Conservation (phyloP, 2,888 invertebrate species). For the Andrena fulva region DNA sequence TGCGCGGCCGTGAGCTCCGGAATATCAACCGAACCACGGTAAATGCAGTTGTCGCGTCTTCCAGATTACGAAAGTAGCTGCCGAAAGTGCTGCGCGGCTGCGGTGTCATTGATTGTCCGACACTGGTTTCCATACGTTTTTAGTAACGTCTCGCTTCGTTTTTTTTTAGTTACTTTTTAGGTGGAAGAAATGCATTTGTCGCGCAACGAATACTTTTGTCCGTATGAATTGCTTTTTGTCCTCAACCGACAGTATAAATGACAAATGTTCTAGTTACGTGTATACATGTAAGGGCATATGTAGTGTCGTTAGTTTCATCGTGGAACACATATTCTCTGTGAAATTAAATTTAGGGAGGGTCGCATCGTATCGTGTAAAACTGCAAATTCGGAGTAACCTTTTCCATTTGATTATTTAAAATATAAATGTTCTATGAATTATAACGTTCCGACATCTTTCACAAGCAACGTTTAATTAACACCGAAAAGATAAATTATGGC, state of each 20-base stretch:
- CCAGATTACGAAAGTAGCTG: constrained; percentile 31
- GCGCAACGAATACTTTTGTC: neutral
- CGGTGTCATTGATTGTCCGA: constrained; percentile 31
- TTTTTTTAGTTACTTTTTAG: neutral
- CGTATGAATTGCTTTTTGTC: neutral
- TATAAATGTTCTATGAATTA: no score
- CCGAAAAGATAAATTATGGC: neutral
- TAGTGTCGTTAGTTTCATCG: neutral
- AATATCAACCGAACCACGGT: neutral
- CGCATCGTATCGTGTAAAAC: neutral
- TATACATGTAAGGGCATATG: neutral
- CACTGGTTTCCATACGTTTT: constrained; percentile 15
- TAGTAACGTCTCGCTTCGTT: neutral
- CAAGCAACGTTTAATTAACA: no score
- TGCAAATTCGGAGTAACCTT: no score
- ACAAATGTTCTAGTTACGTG: neutral
- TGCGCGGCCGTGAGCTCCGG: no score
- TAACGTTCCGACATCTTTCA: no score
- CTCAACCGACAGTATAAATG: neutral
- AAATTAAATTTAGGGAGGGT: neutral
- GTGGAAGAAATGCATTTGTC: no score
- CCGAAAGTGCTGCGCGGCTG: constrained; percentile 24
- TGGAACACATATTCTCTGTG: neutral
- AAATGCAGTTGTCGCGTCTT: constrained; percentile 41
- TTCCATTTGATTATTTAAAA: no score